Conservation (phyloP, 35 echinoderm and acorn worm genomes). For the Amphiura filiformis region DNA sequence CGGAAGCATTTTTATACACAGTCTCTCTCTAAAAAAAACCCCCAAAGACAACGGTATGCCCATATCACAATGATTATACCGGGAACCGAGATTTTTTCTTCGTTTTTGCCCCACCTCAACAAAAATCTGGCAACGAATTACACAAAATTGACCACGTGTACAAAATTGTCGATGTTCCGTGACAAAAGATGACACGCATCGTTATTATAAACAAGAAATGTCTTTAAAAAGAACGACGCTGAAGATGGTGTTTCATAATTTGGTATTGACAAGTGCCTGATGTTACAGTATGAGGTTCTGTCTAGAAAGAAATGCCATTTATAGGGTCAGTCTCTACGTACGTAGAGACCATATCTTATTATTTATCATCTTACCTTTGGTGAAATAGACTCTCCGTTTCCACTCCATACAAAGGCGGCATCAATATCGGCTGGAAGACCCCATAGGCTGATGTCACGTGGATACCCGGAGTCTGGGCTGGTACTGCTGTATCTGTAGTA, state of each 20-base stretch:
- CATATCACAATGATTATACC: no score
- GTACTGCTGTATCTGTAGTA: constrained; percentile 29
- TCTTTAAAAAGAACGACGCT: no score
- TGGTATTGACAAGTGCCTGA: not conserved
- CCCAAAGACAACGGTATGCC: no score
- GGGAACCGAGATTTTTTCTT: no score
- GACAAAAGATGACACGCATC: not conserved
- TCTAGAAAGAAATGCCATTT: not conserved
- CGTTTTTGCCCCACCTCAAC: no score
- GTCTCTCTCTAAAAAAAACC: no score
- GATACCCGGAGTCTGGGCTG: constrained; percentile 36
- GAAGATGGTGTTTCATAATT: no score
- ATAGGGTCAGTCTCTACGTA: no score
- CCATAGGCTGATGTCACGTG: not conserved
- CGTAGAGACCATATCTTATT: no score
- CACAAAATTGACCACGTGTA: not conserved
- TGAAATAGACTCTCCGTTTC: constrained; percentile 40
- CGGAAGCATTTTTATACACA: no score
- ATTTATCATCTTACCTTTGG: constrained; percentile 35
- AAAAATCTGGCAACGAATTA: no score
- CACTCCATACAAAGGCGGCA: constrained; percentile 45
- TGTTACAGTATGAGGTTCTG: not conserved
- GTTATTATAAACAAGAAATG: not conserved
- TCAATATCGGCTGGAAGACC: constrained; percentile 31
- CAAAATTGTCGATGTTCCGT: not conserved